These are phyloP conservation scores for Trichoplusia ni DNA, from an alignment of 1,140 invertebrate genomes.

Conservation along the genomic window DNA sequence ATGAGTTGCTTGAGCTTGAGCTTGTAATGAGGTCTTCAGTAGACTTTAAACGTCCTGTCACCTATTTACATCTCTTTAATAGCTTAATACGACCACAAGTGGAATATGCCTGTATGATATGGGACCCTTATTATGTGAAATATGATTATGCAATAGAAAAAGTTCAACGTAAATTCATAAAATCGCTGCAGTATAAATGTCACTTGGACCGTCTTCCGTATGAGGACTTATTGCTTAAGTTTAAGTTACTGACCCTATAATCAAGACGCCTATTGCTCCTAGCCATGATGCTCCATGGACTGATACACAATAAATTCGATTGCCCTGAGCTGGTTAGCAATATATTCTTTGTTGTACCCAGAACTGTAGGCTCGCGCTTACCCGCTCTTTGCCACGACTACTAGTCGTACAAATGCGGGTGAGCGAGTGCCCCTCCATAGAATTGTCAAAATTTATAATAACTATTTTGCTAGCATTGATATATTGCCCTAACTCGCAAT, in stretches of 20 bases:
- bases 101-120: constrained; percentile 5
- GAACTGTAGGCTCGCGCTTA: background rate
- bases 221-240: background rate
- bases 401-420: too few relatives aligned
- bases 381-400: background rate
- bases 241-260: background rate
- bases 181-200: background rate
- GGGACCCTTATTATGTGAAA: constrained; percentile 8
- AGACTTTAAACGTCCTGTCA: constrained; percentile 13
- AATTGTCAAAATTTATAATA: background rate
- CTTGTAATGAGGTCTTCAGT: too few relatives aligned
- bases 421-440: background rate
- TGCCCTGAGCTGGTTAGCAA: background rate
- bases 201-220: background rate
- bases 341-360: background rate
- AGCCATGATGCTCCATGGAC: background rate
- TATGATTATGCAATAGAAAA: background rate
- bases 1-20: too few relatives aligned
- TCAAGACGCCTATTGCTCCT: background rate
- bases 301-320: background rate
- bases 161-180: background rate
- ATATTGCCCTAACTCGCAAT: too few relatives aligned
- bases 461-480: background rate
- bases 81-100: background rate
- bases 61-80: constrained; percentile 17